phyloP scores from a whole-genome alignment of 2,888 invertebrate species.

The Agrilus biguttatus region DNA sequence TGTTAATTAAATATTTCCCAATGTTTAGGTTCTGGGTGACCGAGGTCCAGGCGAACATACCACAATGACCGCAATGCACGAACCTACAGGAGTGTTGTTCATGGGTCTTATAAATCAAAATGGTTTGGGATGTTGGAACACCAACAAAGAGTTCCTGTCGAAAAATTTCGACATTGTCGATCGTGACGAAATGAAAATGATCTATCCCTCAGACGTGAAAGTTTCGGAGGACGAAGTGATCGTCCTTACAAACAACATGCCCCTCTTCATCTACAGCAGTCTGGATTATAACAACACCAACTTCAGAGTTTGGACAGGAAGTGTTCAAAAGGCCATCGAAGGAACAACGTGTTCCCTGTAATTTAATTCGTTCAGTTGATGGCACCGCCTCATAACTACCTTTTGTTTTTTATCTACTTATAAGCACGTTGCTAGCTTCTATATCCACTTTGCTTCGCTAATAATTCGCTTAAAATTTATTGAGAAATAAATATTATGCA shows the following conservation, averaged over 20 bases:
- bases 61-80: constrained; percentile 53
- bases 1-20: too few relatives aligned
- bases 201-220: constrained; percentile 57
- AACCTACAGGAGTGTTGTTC: constrained; percentile 46
- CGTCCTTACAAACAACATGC: constrained; percentile 55
- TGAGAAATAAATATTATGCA: too few relatives aligned
- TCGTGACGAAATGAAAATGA: constrained; percentile 42
- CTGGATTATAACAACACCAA: constrained; percentile 46
- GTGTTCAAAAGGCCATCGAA: constrained; percentile 25
- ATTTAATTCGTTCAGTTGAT: too few relatives aligned
- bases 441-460: too few relatives aligned
- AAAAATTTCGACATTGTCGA: constrained; percentile 42
- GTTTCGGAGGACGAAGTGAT: constrained; percentile 48
- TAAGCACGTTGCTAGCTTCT: too few relatives aligned
- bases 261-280: constrained; percentile 47
- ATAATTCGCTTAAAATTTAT: too few relatives aligned
- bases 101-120: constrained; percentile 56
- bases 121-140: constrained; percentile 65
- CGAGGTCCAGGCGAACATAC: constrained; percentile 52
- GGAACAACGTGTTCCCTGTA: constrained; percentile 28
- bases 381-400: too few relatives aligned
- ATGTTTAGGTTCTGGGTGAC: constrained; percentile 39
- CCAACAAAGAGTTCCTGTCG: constrained; percentile 16
- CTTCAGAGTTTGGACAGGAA: constrained; percentile 44
- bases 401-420: too few relatives aligned